These are phyloP conservation scores for Martes martes DNA, from an alignment of 2,113 vertebrate genomes.

Conservation along the genomic window DNA sequence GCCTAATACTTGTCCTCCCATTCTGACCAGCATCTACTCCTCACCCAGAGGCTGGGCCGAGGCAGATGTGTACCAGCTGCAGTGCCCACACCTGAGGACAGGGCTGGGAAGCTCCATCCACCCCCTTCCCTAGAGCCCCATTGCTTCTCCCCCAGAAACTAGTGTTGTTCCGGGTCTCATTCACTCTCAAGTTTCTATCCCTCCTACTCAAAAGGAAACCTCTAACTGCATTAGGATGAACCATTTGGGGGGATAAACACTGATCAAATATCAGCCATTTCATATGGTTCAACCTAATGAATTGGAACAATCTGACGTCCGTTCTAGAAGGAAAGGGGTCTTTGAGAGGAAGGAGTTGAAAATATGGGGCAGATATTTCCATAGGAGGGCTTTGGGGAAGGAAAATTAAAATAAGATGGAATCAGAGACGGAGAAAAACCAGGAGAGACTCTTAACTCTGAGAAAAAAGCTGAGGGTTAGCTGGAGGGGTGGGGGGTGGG, in stretches of 20 bases:
- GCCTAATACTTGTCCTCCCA: constrained; percentile 61
- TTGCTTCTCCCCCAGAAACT: not conserved
- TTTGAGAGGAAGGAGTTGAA: not conserved
- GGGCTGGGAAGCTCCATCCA: not conserved
- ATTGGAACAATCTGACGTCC: not conserved
- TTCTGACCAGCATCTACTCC: constrained; percentile 36
- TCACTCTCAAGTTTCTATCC: not conserved
- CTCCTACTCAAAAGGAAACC: not conserved
- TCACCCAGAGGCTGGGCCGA: not conserved
- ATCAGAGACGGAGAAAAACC: not conserved
- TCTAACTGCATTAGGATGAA: not conserved
- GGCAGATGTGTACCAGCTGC: too few species aligned
- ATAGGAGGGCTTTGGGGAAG: not conserved
- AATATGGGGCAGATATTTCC: not conserved
- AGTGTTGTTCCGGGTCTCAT: not conserved
- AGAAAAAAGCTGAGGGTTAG: not conserved
- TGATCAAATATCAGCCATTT: constrained; percentile 14
- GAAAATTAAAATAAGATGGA: not conserved
- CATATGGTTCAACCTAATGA: not conserved
- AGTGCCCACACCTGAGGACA: not conserved
- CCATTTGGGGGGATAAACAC: not conserved
- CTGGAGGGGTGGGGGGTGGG: too few species aligned
- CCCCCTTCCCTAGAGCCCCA: not conserved
- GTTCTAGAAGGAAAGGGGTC: not conserved
- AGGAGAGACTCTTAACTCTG: not conserved